Percentiles rank a stretch among this genome's conserved stretches.
These are phyloP conservation scores for Portunus trituberculatus DNA, from an alignment of 1,140 invertebrate genomes.

Conservation along the genomic window DNA sequence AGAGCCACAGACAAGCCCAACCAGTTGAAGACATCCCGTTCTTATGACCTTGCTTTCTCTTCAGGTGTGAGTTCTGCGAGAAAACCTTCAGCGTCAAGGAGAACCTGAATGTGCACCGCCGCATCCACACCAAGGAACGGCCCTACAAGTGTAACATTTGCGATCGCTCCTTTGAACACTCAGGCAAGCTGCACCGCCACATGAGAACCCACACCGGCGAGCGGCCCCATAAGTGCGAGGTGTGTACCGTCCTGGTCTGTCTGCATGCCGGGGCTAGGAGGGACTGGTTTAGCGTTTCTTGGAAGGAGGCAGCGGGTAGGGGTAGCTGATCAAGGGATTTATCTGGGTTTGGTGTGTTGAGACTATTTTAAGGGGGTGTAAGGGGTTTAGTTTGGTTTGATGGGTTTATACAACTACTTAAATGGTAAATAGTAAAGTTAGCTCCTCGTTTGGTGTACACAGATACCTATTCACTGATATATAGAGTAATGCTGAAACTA, in stretches of 20 bases:
- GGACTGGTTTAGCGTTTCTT: not conserved
- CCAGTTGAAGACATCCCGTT: not conserved
- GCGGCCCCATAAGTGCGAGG: slow-evolving; percentile 88
- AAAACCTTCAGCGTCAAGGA: slow-evolving; percentile 96
- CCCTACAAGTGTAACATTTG: slow-evolving; percentile 94
- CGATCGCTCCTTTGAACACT: slow-evolving; percentile 94
- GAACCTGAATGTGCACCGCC: slow-evolving; percentile 93
- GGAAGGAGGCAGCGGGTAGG: no score
- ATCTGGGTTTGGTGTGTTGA: no score
- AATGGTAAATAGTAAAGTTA: no score
- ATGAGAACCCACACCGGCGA: slow-evolving; percentile 93
- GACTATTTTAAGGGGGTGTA: no score
- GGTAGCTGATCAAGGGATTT: no score
- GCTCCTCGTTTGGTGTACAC: no score
- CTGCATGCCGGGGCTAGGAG: not conserved
- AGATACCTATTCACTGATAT: no score
- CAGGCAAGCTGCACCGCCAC: slow-evolving; percentile 93
- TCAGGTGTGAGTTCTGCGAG: slow-evolving; percentile 94
- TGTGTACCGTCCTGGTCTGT: slow-evolving; percentile 15
- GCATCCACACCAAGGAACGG: slow-evolving; percentile 92
- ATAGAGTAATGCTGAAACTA: no score
- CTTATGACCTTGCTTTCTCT: slow-evolving; percentile 82
- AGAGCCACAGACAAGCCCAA: not conserved
- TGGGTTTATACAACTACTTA: no score
- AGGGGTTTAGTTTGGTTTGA: no score